A percentile compares a stretch with the other conserved stretches of the same genome.
Evolutionary conservation across 2,888 invertebrate genomes (phyloP).

Genomic region (Acronicta aceris): DNA sequence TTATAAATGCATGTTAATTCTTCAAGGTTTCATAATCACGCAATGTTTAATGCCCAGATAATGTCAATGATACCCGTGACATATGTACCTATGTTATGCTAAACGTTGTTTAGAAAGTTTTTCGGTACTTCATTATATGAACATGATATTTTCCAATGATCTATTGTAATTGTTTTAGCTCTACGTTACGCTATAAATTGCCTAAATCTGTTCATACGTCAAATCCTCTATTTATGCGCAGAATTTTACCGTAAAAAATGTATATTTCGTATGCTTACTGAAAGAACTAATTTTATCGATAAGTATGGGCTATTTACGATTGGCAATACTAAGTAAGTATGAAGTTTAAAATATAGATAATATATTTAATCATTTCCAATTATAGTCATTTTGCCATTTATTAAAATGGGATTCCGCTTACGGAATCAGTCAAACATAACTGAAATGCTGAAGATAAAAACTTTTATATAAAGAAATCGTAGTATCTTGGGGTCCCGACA

Average conservation of each 20-base stretch:
- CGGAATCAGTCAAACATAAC: no score
- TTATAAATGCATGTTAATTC: not conserved
- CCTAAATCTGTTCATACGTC: slow-evolving; percentile 24
- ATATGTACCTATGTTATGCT: slow-evolving; percentile 1
- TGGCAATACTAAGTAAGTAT: no score
- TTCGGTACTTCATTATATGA: slow-evolving; percentile 6
- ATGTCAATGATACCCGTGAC: slow-evolving; percentile 4
- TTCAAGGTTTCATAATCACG: slow-evolving; percentile 1
- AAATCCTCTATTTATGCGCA: slow-evolving; percentile 31
- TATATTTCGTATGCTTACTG: slow-evolving; percentile 19
- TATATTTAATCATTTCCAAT: no score
- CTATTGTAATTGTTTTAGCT: slow-evolving; percentile 12
- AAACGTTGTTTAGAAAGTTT: slow-evolving; percentile 28
- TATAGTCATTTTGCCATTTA: no score
- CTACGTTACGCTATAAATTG: slow-evolving; percentile 22
- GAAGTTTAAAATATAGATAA: no score
- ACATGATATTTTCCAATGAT: slow-evolving; percentile 11
- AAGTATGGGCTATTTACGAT: not conserved
- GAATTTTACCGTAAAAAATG: no score
- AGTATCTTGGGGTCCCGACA: no score
- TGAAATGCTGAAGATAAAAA: no score
- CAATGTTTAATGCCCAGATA: not conserved
- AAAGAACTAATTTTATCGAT: slow-evolving; percentile 22
- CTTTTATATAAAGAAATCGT: no score
- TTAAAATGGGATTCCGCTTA: no score